Evolutionary conservation across 1,140 invertebrate species (phyloP).

Genomic region (Leptinotarsa undecemlineata): DNA sequence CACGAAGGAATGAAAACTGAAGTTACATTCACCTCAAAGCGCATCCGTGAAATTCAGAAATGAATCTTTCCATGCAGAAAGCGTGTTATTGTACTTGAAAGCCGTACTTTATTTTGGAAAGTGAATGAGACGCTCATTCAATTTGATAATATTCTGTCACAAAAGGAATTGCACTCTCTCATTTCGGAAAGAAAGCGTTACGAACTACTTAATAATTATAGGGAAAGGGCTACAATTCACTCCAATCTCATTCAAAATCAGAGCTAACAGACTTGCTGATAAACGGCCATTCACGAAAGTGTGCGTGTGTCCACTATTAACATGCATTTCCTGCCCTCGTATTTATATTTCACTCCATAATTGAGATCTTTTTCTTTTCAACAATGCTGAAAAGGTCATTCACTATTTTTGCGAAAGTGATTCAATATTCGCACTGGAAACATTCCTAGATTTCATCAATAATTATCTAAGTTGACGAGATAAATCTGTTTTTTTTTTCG

Average conservation of each 20-base stretch:
- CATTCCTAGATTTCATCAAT: too few species aligned
- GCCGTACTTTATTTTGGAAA: too few species aligned
- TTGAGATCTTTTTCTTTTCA: background rate
- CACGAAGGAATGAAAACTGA: background rate
- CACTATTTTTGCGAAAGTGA: background rate
- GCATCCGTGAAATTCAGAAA: background rate
- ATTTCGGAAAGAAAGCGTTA: background rate
- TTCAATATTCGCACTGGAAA: too few species aligned
- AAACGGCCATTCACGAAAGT: conserved; percentile 5
- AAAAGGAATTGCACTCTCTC: background rate
- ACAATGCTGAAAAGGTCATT: background rate
- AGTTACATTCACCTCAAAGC: background rate
- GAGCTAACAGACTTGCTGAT: background rate
- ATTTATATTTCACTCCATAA: background rate
- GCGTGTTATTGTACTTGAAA: too few species aligned
- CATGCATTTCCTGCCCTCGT: background rate
- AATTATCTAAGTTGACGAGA: too few species aligned
- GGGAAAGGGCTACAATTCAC: background rate
- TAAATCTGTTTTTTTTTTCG: too few species aligned
- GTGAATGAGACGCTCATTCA: too few species aligned
- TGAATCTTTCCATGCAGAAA: too few species aligned
- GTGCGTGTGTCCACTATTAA: background rate
- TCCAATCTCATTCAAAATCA: background rate
- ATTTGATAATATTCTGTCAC: too few species aligned
- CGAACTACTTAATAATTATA: background rate